Percentiles rank a stretch among this genome's conserved stretches.
Conservation (phyloP, 1,140 invertebrate species). For the Pseudomyrmex flavicornis region DNA sequence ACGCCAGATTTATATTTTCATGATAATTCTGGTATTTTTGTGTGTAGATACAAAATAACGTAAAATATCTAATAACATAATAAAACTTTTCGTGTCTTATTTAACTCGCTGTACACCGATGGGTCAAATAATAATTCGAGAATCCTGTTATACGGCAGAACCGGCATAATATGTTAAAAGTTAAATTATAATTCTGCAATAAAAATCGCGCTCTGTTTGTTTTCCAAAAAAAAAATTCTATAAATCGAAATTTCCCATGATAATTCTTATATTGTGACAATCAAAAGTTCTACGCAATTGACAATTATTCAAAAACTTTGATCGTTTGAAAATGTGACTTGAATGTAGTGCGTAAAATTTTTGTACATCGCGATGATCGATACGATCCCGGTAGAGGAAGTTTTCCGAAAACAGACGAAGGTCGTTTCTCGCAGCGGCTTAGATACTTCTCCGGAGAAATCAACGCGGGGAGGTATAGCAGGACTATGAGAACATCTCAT, state of each 20-base stretch:
- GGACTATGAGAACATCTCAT: slow-evolving; percentile 74
- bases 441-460: slow-evolving; percentile 36
- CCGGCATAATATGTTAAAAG: no score
- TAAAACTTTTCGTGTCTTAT: not conserved
- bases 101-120: no score
- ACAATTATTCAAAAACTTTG: not conserved
- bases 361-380: not conserved
- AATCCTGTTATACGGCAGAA: no score
- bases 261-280: not conserved
- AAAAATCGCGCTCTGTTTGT: not conserved
- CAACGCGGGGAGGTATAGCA: slow-evolving; percentile 19
- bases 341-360: not conserved
- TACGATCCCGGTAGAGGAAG: slow-evolving; percentile 3
- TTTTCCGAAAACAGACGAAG: slow-evolving; percentile 1
- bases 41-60: no score
- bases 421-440: slow-evolving; percentile 37
- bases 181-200: not conserved
- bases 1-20: no score
- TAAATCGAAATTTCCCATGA: not conserved
- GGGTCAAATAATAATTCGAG: no score
- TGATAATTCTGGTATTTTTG: no score
- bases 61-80: no score
- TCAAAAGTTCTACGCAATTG: not conserved
- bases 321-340: not conserved
- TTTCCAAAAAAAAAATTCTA: not conserved